Percentiles rank a stretch among this genome's conserved stretches.
Evolutionary conservation across 2,888 invertebrate genomes (phyloP).

Genomic region (Mylabris sibirica): DNA sequence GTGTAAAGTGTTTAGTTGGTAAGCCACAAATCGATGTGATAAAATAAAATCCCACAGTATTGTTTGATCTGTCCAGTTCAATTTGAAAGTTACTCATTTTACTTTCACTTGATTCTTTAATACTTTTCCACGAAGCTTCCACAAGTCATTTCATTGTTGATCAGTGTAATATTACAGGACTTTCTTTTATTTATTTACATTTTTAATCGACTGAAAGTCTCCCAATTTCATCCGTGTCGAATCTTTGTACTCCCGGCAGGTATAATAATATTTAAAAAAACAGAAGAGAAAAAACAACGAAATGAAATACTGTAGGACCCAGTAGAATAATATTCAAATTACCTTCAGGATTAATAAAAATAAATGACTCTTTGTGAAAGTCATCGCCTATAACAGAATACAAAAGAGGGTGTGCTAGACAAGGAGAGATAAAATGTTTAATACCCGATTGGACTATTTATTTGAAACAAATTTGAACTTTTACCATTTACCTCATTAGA

Average conservation of each 20-base stretch:
- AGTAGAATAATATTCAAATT: slow-evolving; percentile 22
- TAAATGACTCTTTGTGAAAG: slow-evolving; percentile 23
- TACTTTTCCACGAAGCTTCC: too few relatives aligned
- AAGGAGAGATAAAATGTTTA: neutral
- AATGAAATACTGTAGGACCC: neutral
- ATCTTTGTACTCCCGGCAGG: neutral
- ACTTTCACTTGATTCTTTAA: too few relatives aligned
- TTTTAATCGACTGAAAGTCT: too few relatives aligned
- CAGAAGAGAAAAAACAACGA: neutral
- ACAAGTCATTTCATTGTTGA: too few relatives aligned
- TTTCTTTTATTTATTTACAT: too few relatives aligned
- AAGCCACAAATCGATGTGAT: slow-evolving; percentile 12
- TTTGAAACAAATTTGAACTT: slow-evolving; percentile 4
- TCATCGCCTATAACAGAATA: neutral
- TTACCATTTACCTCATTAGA: too few relatives aligned
- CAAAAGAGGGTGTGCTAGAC: neutral
- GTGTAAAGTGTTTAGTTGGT: slow-evolving; percentile 1
- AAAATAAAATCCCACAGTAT: neutral
- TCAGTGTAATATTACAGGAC: too few relatives aligned
- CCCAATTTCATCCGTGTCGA: neutral
- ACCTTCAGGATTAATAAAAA: slow-evolving; percentile 26
- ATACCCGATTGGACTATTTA: slow-evolving; percentile 16
- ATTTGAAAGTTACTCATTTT: too few relatives aligned
- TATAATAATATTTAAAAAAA: neutral
- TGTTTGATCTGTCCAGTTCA: too few relatives aligned